Percentiles rank a stretch among this genome's conserved stretches.
Evolutionary conservation across 64 coral and sea anemone genomes (phyloP).

Genomic region (Stylophora pistillata): DNA sequence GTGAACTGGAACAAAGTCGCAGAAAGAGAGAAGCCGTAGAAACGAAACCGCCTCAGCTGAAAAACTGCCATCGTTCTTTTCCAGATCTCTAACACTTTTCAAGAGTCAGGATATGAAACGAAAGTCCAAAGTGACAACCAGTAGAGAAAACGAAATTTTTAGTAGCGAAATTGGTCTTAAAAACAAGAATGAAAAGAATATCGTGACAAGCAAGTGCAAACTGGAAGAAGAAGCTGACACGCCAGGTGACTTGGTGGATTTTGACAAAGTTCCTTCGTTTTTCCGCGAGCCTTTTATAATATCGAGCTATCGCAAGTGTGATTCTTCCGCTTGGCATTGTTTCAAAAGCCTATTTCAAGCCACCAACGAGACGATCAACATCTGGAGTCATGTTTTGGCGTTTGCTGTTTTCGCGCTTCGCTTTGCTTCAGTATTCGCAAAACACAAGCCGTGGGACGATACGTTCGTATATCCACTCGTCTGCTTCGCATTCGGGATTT

Average conservation of each 20-base stretch:
- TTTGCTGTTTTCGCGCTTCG: slow-evolving; percentile 67
- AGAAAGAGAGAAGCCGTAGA: no score
- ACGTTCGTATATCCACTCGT: slow-evolving; percentile 63
- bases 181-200: background rate
- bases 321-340: slow-evolving; percentile 20
- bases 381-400: slow-evolving; percentile 85
- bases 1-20: no score
- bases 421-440: slow-evolving; percentile 63
- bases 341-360: slow-evolving; percentile 63
- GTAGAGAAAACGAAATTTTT: no score
- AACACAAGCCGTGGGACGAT: slow-evolving; percentile 17
- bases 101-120: no score
- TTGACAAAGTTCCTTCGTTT: slow-evolving; percentile 44
- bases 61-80: no score
- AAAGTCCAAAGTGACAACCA: no score
- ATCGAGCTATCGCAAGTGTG: slow-evolving; percentile 61
- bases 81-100: no score
- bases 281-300: slow-evolving; percentile 66
- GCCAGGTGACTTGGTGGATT: background rate
- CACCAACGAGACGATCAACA: slow-evolving; percentile 82
- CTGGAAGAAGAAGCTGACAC: background rate
- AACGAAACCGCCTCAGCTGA: no score
- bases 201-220: background rate
- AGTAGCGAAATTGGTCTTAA: no score
- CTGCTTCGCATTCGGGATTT: slow-evolving; percentile 69